Percentiles rank a stretch among this genome's conserved stretches.
These are phyloP conservation scores for Squalus acanthias DNA, from an alignment of 2,797 vertebrate genomes.

Conservation along the genomic window DNA sequence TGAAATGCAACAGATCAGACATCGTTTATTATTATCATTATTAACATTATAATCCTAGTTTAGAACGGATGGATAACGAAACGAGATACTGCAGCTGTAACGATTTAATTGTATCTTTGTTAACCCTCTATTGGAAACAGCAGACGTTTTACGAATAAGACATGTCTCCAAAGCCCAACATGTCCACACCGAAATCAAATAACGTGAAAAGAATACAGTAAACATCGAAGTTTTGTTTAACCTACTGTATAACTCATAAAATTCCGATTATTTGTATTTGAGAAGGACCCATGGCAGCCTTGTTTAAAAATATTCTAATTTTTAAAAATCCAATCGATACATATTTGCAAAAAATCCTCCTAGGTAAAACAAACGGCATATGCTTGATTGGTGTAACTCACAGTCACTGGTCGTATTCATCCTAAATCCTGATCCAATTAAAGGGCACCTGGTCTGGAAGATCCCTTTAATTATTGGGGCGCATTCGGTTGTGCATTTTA, in stretches of 20 bases:
- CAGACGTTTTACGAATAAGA: background rate
- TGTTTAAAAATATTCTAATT: background rate
- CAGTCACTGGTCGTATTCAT: slow-evolving; percentile 63
- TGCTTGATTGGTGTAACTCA: slow-evolving; percentile 58
- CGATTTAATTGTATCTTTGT: background rate
- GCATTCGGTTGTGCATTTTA: slow-evolving; percentile 41
- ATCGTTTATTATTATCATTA: background rate
- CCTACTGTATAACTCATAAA: background rate
- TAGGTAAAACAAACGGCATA: slow-evolving; percentile 40
- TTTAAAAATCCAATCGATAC: background rate
- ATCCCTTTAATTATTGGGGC: slow-evolving; percentile 51
- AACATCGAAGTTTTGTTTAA: background rate
- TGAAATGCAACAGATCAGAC: background rate
- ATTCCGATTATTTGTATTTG: background rate
- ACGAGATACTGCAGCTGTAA: background rate
- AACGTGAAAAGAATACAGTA: background rate
- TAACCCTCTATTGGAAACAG: background rate
- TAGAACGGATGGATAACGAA: background rate
- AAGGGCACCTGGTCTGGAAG: slow-evolving; percentile 55
- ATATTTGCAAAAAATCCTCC: background rate
- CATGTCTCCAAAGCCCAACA: background rate
- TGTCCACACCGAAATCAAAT: background rate
- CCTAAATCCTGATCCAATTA: slow-evolving; percentile 60
- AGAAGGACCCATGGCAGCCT: slow-evolving; percentile 30
- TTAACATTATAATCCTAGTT: background rate